Percentiles rank a stretch among this genome's conserved stretches.
Evolutionary conservation across 1,140 invertebrate genomes (phyloP).

Genomic region (Euwallacea fornicatus): DNA sequence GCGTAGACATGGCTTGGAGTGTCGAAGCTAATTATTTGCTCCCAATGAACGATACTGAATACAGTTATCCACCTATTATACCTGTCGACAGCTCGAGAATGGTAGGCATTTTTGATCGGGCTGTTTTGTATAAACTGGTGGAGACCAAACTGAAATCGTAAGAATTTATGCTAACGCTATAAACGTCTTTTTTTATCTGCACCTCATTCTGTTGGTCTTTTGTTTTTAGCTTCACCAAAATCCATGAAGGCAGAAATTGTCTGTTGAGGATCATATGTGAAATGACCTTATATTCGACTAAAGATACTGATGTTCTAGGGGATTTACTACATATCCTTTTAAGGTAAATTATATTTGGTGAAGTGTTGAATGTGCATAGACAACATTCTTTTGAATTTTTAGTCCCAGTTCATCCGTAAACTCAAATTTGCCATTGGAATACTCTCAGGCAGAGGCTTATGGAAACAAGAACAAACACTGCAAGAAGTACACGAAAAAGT

Average conservation of each 20-base stretch:
- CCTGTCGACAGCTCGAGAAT: conserved; percentile 17
- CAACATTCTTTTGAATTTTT: conserved; percentile 31
- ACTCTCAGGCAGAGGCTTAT: conserved; percentile 52
- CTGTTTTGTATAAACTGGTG: conserved; percentile 42
- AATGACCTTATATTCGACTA: conserved; percentile 51
- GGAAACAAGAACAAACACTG: conserved; percentile 49
- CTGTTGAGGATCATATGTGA: conserved; percentile 58
- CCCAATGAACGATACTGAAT: conserved; percentile 46
- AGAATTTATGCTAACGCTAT: conserved; percentile 24
- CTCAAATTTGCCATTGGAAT: conserved; percentile 48
- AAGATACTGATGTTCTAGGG: conserved; percentile 56
- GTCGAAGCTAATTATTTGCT: conserved; percentile 71
- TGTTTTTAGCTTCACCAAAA: conserved; percentile 45
- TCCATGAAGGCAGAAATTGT: conserved; percentile 57
- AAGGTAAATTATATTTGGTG: conserved; percentile 49
- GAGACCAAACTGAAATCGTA: conserved; percentile 49
- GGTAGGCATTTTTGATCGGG: conserved; percentile 40
- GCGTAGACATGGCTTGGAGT: conserved; percentile 74
- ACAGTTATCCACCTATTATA: conserved; percentile 44
- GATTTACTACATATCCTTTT: conserved; percentile 58
- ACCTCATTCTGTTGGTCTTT: no score
- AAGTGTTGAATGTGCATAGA: not conserved
- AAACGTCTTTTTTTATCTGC: not conserved
- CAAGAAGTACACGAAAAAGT: conserved; percentile 48
- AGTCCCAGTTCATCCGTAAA: conserved; percentile 55